Evolutionary conservation across 1,140 invertebrate genomes (phyloP), one percentile per base, ranked within the genome.

Genomic region (Musca vetustissima): DNA sequence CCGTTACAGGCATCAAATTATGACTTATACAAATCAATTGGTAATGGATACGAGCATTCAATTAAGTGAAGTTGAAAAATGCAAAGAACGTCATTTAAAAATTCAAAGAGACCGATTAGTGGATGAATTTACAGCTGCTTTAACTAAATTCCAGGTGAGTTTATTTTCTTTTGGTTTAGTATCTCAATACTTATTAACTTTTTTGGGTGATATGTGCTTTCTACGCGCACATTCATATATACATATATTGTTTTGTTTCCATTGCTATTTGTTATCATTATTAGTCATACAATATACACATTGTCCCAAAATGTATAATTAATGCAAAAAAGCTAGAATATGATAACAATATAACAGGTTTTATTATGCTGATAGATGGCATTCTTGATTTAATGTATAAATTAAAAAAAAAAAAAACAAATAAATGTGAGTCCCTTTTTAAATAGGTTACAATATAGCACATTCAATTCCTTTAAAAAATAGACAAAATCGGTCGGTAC

Each of bases 11-110:
- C 94, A 97, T 84, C 91, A 96, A 81, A 92, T 97, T 75, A 94
- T 96, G 80, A 94, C 97, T 81, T 97, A 98, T 79, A 98, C 96
- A 2, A 93, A 98, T 77, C 94, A 96, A 74, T 83, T 99, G 72
- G 95, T 94, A 0, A 96, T 97, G 82, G 96, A 98, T 80, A 99
- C 97, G 13, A 95, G 90, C 78, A 87, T 89, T 59, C 88, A 93
- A 80, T 85, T 98, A 55, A 95, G 95, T 84, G 89, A 92, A 72
- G 82, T 85, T 25, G 80, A 83, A 53, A 77, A 86, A 43, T 85
- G 85, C 48, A 86, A 83, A 74, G 88, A 96, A 83, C 88, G 92
- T 70, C 92, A 96, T 75, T 88, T 91, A 76, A 96, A 95, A 83
- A 91, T 99, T 84, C 93, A 96, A 75, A 89, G 90, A 71, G 97